Percentiles rank a stretch among this genome's conserved stretches.
phyloP scores from a whole-genome alignment of 1,140 invertebrate species.

The Pentalonia nigronervosa region DNA sequence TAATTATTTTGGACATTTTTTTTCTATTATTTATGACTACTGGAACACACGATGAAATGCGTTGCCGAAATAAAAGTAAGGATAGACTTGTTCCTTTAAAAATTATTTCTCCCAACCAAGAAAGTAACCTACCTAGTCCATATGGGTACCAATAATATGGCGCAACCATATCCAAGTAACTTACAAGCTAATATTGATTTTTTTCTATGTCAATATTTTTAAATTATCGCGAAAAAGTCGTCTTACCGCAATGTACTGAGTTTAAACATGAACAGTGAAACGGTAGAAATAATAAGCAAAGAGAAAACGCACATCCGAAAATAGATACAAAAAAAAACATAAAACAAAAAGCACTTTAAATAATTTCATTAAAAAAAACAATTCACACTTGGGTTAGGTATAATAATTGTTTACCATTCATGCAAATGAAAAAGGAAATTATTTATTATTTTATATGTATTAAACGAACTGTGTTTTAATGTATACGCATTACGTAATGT shows the following conservation, averaged over 20 bases:
- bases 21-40: background rate
- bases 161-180: background rate
- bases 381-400: too few species aligned
- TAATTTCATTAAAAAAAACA: background rate
- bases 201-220: background rate
- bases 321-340: too few species aligned
- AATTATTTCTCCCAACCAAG: background rate
- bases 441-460: too few species aligned
- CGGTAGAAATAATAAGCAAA: background rate
- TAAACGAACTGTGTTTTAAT: background rate
- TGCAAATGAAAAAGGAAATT: too few species aligned
- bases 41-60: background rate
- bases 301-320: background rate
- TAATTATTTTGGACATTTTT: background rate
- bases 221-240: background rate
- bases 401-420: too few species aligned
- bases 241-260: background rate
- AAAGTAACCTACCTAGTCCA: background rate
- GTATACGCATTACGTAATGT: background rate
- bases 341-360: background rate
- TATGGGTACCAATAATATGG: background rate
- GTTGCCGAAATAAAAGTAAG: background rate
- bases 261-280: background rate
- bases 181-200: too few species aligned
- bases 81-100: background rate